Evolutionary conservation across 2,797 vertebrate species (phyloP).

Genomic region (Decapterus maruadsi): DNA sequence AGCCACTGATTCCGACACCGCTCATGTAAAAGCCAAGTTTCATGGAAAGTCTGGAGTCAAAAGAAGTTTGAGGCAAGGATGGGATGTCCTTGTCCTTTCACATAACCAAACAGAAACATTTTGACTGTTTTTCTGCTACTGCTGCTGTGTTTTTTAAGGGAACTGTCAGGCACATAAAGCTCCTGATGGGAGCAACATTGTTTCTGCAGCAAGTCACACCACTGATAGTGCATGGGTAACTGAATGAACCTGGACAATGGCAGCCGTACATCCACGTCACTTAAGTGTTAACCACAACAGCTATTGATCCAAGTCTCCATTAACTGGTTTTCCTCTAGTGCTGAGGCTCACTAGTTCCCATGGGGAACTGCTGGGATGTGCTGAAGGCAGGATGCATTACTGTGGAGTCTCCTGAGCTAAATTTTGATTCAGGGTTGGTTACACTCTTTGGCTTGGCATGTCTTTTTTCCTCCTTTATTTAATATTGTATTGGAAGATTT

Average conservation of each 20-base stretch:
- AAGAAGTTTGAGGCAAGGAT: not conserved
- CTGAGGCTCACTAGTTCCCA: not conserved
- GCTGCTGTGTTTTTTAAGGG: not conserved
- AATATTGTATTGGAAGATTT: not conserved
- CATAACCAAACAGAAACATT: not conserved
- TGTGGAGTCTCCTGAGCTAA: slow-evolving; percentile 17
- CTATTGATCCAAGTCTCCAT: slow-evolving; percentile 33
- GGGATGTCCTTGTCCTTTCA: not conserved
- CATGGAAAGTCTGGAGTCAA: slow-evolving; percentile 3
- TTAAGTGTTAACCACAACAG: slow-evolving; percentile 9
- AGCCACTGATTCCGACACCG: slow-evolving; percentile 13
- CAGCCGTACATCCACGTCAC: not conserved
- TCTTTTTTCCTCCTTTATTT: slow-evolving; percentile 2
- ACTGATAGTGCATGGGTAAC: not conserved
- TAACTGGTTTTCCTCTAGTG: slow-evolving; percentile 24
- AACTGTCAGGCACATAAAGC: not conserved
- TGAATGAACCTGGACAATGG: not conserved
- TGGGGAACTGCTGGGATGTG: not conserved
- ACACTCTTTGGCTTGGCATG: not conserved
- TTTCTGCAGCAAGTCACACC: not conserved
- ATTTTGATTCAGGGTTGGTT: slow-evolving; percentile 1
- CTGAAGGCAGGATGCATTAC: slow-evolving; percentile 50
- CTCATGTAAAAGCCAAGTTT: slow-evolving; percentile 5
- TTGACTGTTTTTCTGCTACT: not conserved
- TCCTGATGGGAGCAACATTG: not conserved